A percentile compares a stretch with the other conserved stretches of the same genome.
These are phyloP conservation scores for Cyanoliseus patagonus DNA, from an alignment of 2,113 vertebrate species.

Conservation along the genomic window DNA sequence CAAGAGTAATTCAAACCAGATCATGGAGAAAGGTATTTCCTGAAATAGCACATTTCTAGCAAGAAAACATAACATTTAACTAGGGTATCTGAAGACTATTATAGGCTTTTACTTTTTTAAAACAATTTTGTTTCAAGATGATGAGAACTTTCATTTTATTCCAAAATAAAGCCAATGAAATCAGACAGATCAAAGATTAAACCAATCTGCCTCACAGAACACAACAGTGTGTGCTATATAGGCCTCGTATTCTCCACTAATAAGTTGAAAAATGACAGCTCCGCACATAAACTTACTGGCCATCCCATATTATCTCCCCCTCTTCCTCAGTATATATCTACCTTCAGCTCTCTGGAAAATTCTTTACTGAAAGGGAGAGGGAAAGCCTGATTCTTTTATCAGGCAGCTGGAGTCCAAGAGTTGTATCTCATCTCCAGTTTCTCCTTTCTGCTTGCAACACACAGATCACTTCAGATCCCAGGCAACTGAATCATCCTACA, in stretches of 20 bases:
- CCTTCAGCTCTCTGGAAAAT: neutral
- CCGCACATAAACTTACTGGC: neutral
- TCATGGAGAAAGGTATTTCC: rapidly evolving
- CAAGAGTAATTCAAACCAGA: neutral
- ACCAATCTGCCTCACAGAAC: neutral
- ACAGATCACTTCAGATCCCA: neutral
- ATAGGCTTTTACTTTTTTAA: neutral
- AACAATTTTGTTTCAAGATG: neutral
- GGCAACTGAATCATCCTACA: neutral
- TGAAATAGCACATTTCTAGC: neutral
- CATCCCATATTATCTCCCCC: neutral
- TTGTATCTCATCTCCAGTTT: neutral
- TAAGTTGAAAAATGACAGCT: neutral
- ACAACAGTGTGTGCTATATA: neutral
- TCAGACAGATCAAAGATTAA: neutral
- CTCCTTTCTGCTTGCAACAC: neutral
- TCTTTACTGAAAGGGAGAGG: neutral
- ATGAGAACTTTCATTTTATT: neutral
- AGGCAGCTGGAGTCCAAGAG: neutral
- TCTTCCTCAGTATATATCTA: neutral
- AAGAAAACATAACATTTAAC: neutral
- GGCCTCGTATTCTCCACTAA: neutral
- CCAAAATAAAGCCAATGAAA: neutral
- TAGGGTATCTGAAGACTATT: neutral
- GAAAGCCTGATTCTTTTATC: neutral